These are phyloP conservation scores for Eristalis tenax DNA, from an alignment of 2,888 invertebrate genomes.

Conservation along the genomic window DNA sequence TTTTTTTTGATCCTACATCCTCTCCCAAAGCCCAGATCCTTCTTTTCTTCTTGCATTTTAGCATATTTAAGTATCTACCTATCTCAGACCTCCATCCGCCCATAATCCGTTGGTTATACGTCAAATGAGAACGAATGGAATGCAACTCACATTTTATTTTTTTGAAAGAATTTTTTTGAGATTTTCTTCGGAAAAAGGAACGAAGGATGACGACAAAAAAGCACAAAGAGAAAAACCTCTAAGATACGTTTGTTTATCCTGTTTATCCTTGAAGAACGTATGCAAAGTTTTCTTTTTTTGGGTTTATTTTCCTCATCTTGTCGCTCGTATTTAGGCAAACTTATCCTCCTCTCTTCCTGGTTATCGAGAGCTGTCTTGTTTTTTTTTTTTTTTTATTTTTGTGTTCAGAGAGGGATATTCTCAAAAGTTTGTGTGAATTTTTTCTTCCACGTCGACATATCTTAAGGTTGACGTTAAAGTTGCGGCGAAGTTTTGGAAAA, in stretches of 20 bases:
- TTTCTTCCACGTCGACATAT: slow-evolving; percentile 8
- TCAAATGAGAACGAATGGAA: slow-evolving; percentile 21
- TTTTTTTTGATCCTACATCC: neutral
- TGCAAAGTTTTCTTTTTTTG: slow-evolving; percentile 17
- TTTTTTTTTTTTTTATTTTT: neutral
- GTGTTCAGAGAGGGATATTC: neutral
- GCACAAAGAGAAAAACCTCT: slow-evolving; percentile 12
- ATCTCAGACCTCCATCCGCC: neutral
- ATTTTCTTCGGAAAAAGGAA: neutral
- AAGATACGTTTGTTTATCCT: slow-evolving; percentile 55
- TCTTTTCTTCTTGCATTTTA: slow-evolving; percentile 22
- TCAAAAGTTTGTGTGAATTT: slow-evolving; percentile 13
- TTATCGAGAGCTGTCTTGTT: slow-evolving; percentile 24
- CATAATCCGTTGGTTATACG: neutral
- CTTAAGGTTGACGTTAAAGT: slow-evolving; percentile 31
- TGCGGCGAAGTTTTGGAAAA: slow-evolving; percentile 15
- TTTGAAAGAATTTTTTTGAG: neutral
- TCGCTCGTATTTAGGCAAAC: slow-evolving; percentile 13
- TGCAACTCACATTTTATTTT: slow-evolving; percentile 25
- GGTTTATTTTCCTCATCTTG: neutral
- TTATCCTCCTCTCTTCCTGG: slow-evolving; percentile 14
- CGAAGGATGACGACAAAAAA: neutral
- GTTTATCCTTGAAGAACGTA: slow-evolving; percentile 50
- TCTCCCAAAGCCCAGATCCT: neutral
- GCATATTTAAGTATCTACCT: slow-evolving; percentile 24